Evolutionary conservation across 2,888 invertebrate species (phyloP), one percentile per base, ranked within the genome.

Genomic region (Trachelus stipa): DNA sequence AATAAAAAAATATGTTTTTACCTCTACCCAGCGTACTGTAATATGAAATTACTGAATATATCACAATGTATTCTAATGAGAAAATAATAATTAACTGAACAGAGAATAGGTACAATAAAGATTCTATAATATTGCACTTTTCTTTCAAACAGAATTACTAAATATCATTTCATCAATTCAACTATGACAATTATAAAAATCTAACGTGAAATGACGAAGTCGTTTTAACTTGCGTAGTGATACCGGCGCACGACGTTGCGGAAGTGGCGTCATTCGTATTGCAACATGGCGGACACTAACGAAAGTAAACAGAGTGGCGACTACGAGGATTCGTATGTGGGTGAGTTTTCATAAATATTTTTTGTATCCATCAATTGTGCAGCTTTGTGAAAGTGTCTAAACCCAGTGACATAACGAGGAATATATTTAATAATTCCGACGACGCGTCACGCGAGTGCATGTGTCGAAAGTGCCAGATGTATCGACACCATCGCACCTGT

Each of bases 251-350:
- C 40, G 40, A 40, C 40, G 40, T 40, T 40, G 15, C 40, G 90
- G 91, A 89, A 86, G 84, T 89, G 87, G 86, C 88, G 88, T 87
- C 85, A 86, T 79, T 84, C 87, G 84, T 80, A 83, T 85, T 83
- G 80, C 90, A 92, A 92, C 87, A 92, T 92, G 92, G 92, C 92
- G 85, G 92, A 91, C 85, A 84, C 84, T 87, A 91, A 90, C 88
- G 92, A 93, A 92, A 93, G 92, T 92, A 93, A 93, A 93, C 92
- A 92, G 89, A 90, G 90, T 88, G 89, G 88, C 83, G 89, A 91
- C 83, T 88, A 87, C 89, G 88, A 89, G 86, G 88, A 83, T 77
- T 88, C 87, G 85, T 87, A 90, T 89, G 89, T 84, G 85, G 91
- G 91, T 91, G 87, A 91, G 91, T 91, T 85, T 84, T 84, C 79